These are phyloP conservation scores for Nannoperca australis DNA, from an alignment of 2,797 vertebrate genomes.

Conservation along the genomic window DNA sequence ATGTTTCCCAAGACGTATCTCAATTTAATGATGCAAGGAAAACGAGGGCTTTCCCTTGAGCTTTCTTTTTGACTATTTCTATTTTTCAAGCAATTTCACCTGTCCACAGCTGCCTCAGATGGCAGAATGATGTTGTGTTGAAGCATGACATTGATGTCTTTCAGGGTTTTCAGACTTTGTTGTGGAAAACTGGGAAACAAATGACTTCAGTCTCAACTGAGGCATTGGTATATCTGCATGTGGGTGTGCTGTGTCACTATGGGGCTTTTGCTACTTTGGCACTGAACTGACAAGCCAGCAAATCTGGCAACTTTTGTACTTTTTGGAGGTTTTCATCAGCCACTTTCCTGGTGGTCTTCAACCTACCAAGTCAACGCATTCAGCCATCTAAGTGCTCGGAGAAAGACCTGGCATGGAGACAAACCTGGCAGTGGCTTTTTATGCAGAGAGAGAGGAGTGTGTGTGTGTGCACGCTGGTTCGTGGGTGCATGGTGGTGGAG, in stretches of 20 bases:
- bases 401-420: constrained; percentile 58
- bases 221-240: constrained; percentile 65
- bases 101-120: constrained; percentile 67
- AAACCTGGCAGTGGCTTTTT: constrained; percentile 54
- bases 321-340: constrained; percentile 64
- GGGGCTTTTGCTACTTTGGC: constrained; percentile 54
- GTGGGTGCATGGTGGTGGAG: constrained; percentile 13
- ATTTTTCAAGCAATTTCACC: constrained; percentile 77
- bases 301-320: constrained; percentile 62
- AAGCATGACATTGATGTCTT: constrained; percentile 56
- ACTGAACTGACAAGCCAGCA: constrained; percentile 48
- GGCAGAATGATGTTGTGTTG: constrained; percentile 51
- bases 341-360: constrained; percentile 75
- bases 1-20: constrained; percentile 67
- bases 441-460: constrained; percentile 42
- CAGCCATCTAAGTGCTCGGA: constrained; percentile 46
- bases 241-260: constrained; percentile 58
- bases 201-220: constrained; percentile 49
- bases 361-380: constrained; percentile 46
- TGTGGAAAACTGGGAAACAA: constrained; percentile 62
- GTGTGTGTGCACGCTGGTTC: constrained; percentile 35
- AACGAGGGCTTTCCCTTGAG: constrained; percentile 62
- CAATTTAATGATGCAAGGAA: constrained; percentile 73
- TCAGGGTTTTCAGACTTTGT: constrained; percentile 55
- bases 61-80: constrained; percentile 60